Percentiles rank a stretch among this genome's conserved stretches.
Evolutionary conservation across 2,888 invertebrate species (phyloP).

Genomic region (Dascillus cervinus): DNA sequence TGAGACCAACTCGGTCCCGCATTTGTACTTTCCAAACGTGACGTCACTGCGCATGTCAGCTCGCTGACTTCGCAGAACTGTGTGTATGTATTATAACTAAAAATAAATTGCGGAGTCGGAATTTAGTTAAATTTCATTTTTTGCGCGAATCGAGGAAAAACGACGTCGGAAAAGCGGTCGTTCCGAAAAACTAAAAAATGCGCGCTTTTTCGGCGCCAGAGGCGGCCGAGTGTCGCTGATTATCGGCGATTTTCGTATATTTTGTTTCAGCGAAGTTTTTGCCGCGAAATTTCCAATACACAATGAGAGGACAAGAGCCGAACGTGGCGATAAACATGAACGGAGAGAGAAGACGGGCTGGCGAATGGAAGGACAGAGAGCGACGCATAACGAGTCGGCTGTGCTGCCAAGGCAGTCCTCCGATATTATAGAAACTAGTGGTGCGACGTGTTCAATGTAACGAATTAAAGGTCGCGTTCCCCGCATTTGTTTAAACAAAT

Average conservation of each 20-base stretch:
- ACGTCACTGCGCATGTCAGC: conserved; percentile 18
- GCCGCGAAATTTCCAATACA: conserved; percentile 26
- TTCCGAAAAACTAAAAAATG: background rate
- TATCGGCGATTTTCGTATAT: conserved; percentile 24
- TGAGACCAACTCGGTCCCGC: conserved; percentile 12
- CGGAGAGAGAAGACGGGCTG: conserved; percentile 19
- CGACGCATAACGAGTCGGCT: conserved; percentile 17
- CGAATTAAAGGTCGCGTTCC: too few relatives aligned
- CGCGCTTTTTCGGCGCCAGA: conserved; percentile 21
- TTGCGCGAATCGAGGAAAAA: too few relatives aligned
- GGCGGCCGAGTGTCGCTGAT: conserved; percentile 18
- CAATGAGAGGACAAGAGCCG: conserved; percentile 13
- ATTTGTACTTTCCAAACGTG: conserved; percentile 20
- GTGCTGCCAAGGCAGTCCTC: conserved; percentile 25
- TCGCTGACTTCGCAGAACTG: conserved; percentile 19
- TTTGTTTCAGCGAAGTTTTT: conserved; percentile 24
- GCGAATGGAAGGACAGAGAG: conserved; percentile 15
- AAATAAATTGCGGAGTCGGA: conserved; percentile 12
- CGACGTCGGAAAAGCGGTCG: too few relatives aligned
- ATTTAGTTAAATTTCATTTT: too few relatives aligned
- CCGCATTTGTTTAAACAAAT: too few relatives aligned
- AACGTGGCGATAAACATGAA: conserved; percentile 27
- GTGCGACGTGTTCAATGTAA: too few relatives aligned
- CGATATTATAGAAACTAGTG: conserved; percentile 15
- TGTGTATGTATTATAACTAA: conserved; percentile 15